Percentiles rank a stretch among this genome's conserved stretches.
phyloP scores from a whole-genome alignment of 2,888 invertebrate species.

The Ommatoiulus sabulosus region DNA sequence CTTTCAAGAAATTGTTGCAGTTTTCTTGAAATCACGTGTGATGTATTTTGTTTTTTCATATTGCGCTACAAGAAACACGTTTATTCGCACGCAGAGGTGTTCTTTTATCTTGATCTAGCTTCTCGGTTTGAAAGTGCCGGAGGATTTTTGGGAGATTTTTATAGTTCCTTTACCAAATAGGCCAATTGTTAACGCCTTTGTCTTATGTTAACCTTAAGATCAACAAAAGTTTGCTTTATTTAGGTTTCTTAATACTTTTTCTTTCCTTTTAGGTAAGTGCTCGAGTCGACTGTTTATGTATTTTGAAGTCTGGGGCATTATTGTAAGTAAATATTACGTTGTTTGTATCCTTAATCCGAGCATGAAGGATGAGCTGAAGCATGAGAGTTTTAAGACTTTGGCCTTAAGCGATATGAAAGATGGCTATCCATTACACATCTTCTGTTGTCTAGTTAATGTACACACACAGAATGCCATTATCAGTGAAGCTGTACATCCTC shows the following conservation, averaged over 20 bases:
- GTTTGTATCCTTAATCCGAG: background rate
- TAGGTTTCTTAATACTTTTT: background rate
- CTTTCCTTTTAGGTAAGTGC: background rate
- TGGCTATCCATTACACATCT: background rate
- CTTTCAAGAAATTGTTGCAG: no score
- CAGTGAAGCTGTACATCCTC: conserved; percentile 24
- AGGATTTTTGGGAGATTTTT: no score
- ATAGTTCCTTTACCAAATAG: background rate
- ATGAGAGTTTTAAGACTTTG: background rate
- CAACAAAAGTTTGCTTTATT: background rate
- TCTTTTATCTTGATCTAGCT: no score
- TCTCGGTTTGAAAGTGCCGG: background rate
- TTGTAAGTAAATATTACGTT: background rate
- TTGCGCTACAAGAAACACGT: no score
- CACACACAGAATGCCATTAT: background rate
- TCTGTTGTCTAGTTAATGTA: conserved; percentile 18
- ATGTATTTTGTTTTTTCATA: background rate
- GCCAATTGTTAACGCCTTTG: background rate
- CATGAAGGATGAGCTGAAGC: conserved; percentile 18
- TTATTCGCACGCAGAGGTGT: no score
- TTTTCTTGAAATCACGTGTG: background rate
- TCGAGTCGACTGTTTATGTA: background rate
- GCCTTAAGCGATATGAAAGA: conserved; percentile 1
- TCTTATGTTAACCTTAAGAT: background rate
- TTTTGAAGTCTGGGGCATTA: background rate